Conservation (phyloP, 53 echinoderm and acorn worm genomes). For the Astropecten irregularis region DNA sequence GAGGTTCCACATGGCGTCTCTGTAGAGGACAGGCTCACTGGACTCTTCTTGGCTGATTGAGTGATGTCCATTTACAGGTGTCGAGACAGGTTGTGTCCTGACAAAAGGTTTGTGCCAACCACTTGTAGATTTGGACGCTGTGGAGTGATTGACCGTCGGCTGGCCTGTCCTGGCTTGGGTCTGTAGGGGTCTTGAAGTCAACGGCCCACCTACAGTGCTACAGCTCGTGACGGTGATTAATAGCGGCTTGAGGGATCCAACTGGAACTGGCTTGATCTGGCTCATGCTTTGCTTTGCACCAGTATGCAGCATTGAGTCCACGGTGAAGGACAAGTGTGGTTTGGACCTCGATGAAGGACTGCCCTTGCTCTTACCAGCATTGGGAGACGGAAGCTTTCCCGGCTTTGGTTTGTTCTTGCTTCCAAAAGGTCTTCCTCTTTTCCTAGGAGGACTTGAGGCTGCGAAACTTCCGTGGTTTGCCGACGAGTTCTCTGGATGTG, state of each 20-base stretch:
- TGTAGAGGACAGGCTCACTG: conserved; percentile 25
- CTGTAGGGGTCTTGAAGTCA: background rate
- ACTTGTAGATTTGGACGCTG: background rate
- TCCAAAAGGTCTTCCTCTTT: conserved; percentile 30
- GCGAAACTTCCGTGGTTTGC: background rate
- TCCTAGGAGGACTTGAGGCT: background rate
- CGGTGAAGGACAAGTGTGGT: conserved; percentile 42
- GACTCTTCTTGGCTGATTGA: background rate
- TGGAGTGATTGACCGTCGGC: background rate
- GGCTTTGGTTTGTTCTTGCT: conserved; percentile 33
- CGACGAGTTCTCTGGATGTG: background rate
- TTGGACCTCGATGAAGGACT: conserved; percentile 32
- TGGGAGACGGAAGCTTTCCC: background rate
- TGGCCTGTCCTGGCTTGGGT: background rate
- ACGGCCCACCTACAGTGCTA: background rate
- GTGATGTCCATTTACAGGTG: conserved; percentile 30
- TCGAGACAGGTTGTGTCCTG: background rate
- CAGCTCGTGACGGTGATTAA: background rate
- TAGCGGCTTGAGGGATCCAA: background rate
- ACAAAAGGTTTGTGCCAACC: background rate
- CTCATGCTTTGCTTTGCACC: background rate
- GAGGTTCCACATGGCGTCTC: conserved; percentile 80
- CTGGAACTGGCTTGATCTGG: background rate
- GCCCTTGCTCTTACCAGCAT: background rate
- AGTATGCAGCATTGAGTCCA: conserved; percentile 31